These are phyloP conservation scores for Gymnosoma rotundatum DNA, from an alignment of 2,888 invertebrate species.

Conservation along the genomic window DNA sequence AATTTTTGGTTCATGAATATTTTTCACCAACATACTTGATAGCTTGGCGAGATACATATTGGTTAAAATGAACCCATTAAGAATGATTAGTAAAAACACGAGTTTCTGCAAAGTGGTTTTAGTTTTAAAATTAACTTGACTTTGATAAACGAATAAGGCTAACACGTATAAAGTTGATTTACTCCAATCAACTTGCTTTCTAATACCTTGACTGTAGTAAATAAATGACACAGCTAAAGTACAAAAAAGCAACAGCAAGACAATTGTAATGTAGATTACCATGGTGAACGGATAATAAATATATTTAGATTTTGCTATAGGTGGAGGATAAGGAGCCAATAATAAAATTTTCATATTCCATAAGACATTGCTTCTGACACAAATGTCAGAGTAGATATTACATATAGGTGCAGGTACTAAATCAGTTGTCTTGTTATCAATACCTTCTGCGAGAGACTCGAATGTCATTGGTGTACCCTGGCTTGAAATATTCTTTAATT, in stretches of 20 bases:
- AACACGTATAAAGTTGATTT: conserved; percentile 41
- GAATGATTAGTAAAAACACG: conserved; percentile 1
- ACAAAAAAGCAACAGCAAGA: neutral
- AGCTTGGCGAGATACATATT: too few relatives aligned
- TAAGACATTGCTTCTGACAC: neutral
- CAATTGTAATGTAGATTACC: neutral
- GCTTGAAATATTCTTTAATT: conserved; percentile 4
- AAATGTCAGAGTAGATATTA: too few relatives aligned
- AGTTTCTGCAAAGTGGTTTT: neutral
- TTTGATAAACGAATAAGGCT: conserved; percentile 7
- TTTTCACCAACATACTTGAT: too few relatives aligned
- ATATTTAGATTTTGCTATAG: conserved; percentile 17
- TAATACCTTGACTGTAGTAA: neutral
- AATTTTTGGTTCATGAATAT: too few relatives aligned
- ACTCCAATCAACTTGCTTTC: conserved; percentile 11
- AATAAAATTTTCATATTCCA: conserved; percentile 9
- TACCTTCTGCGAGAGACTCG: neutral
- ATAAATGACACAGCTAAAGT: too few relatives aligned
- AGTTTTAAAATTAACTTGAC: conserved; percentile 16
- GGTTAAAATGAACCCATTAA: conserved; percentile 39
- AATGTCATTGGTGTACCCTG: too few relatives aligned
- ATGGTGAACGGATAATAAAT: neutral
- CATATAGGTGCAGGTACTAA: neutral
- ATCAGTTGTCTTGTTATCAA: neutral
- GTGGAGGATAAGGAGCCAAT: conserved; percentile 24